phyloP scores from a whole-genome alignment of 2,113 vertebrate species.

The Chinchilla lanigera region DNA sequence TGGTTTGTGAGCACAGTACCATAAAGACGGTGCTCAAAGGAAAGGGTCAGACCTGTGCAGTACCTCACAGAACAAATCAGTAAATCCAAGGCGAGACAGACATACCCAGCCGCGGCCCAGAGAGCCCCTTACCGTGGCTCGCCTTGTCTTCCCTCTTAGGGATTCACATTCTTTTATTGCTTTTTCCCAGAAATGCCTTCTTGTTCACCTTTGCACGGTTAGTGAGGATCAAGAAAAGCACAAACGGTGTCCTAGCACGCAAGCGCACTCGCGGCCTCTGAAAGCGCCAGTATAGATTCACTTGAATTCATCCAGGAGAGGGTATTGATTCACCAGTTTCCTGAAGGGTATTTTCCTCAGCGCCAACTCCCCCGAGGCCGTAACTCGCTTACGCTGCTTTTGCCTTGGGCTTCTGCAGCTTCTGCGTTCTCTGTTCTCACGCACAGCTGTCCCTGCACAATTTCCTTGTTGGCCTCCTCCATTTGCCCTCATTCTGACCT shows the following conservation, averaged over 20 bases:
- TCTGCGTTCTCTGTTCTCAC: not conserved
- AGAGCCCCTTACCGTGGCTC: not conserved
- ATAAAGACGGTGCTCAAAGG: not conserved
- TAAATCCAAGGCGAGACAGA: not conserved
- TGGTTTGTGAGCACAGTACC: not conserved
- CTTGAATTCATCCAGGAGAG: not conserved
- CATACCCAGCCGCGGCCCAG: not conserved
- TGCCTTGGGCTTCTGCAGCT: not conserved
- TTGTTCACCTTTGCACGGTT: not conserved
- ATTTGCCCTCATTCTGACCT: not conserved
- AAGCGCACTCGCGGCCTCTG: not conserved
- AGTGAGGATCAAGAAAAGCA: not conserved
- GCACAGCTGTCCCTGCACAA: accelerated
- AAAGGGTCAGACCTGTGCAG: not conserved
- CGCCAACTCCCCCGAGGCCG: accelerated
- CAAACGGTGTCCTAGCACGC: not conserved
- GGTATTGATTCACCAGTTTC: not conserved
- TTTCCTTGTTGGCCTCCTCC: not conserved
- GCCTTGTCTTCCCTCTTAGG: not conserved
- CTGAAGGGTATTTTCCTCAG: not conserved
- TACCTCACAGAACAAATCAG: not conserved
- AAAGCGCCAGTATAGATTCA: not conserved
- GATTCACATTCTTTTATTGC: not conserved
- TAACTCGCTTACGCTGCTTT: not conserved
- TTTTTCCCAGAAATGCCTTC: not conserved